Conservation (phyloP, 2,888 invertebrate species). For the Caenorhabditis sp. region DNA sequence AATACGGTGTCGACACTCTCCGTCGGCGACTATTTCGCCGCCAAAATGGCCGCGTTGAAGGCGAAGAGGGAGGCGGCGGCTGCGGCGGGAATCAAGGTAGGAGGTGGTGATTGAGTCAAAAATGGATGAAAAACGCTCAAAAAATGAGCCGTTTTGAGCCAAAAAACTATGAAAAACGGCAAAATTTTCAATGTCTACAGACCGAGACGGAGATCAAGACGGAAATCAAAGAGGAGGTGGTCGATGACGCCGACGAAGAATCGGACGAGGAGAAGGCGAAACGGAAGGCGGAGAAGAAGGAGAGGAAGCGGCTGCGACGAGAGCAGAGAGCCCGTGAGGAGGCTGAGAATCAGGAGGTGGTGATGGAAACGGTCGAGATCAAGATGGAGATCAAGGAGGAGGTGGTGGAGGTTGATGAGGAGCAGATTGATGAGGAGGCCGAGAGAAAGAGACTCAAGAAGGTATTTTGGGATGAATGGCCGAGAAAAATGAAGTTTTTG, state of each 20-base stretch:
- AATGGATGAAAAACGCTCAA: not conserved
- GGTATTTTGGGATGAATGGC: too few relatives aligned
- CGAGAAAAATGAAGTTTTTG: not conserved
- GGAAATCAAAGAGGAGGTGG: constrained; percentile 27
- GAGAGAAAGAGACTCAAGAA: constrained; percentile 60
- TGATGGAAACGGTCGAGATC: constrained; percentile 16
- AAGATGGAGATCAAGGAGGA: constrained; percentile 51
- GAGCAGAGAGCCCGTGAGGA: constrained; percentile 25
- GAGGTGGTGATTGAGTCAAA: not conserved
- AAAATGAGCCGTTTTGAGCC: not conserved
- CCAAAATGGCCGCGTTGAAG: constrained; percentile 77
- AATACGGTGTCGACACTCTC: constrained; percentile 71
- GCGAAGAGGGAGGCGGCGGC: constrained; percentile 65
- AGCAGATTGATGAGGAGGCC: constrained; percentile 55
- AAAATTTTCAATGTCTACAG: not conserved
- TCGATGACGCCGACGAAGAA: constrained; percentile 53
- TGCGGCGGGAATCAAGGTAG: constrained; percentile 19
- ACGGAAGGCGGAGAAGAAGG: constrained; percentile 60
- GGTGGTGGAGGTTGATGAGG: constrained; percentile 46
- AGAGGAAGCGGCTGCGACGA: constrained; percentile 53
- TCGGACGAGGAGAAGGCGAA: constrained; percentile 50
- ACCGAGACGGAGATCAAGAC: constrained; percentile 11
- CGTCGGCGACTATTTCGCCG: constrained; percentile 79
- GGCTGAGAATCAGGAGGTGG: constrained; percentile 18
- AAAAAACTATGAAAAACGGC: too few relatives aligned